These are phyloP conservation scores for Chromis chromis DNA, from an alignment of 2,797 vertebrate genomes.

Conservation along the genomic window DNA sequence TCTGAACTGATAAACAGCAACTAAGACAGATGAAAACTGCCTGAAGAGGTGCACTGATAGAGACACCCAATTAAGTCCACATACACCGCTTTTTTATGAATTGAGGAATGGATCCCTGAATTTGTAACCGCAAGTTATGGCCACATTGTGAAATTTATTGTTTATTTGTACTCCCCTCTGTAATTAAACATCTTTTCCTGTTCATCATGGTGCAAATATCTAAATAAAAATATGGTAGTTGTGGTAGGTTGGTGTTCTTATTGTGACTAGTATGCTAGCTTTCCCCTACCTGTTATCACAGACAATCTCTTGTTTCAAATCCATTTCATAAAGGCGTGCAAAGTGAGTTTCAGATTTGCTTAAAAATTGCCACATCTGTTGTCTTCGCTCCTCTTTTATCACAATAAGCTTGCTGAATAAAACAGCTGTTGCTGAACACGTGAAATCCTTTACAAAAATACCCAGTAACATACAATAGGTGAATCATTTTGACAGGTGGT, in stretches of 20 bases:
- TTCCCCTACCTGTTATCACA: constrained; percentile 18
- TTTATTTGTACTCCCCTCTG: background rate
- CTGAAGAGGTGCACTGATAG: too few relatives aligned
- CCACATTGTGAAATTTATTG: background rate
- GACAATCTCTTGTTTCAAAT: constrained; percentile 28
- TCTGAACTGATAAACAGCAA: too few relatives aligned
- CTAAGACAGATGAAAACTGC: too few relatives aligned
- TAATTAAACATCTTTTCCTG: too few relatives aligned
- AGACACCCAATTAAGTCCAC: too few relatives aligned
- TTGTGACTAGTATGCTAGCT: constrained; percentile 4
- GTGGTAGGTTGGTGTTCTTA: constrained; percentile 11
- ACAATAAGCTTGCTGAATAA: constrained; percentile 37
- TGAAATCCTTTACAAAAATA: constrained; percentile 22
- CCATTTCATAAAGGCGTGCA: constrained; percentile 35
- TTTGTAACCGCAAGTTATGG: background rate
- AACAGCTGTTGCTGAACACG: constrained; percentile 31
- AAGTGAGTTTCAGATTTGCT: constrained; percentile 39
- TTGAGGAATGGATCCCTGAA: background rate
- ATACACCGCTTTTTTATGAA: background rate
- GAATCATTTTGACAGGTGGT: constrained; percentile 57
- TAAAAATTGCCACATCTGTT: constrained; percentile 35
- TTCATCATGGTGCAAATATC: background rate
- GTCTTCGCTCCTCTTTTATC: constrained; percentile 21
- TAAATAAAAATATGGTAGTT: constrained; percentile 1
- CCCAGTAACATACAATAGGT: constrained; percentile 37